Evolutionary conservation across 2,113 vertebrate genomes (phyloP), one percentile per base, ranked within the genome.

Genomic region (Melanotaenia duboulayi): DNA sequence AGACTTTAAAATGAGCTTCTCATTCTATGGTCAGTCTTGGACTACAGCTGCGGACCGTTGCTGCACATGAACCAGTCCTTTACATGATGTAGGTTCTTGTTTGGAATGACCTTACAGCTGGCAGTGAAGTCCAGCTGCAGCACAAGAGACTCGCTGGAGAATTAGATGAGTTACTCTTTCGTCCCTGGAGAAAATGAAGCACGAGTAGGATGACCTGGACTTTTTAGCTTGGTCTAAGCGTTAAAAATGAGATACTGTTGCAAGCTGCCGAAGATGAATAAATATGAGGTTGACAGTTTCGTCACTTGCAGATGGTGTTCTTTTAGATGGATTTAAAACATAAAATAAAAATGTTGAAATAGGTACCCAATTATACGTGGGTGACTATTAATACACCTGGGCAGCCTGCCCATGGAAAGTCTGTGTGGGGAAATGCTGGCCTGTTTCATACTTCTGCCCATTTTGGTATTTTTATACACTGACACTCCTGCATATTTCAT

Each of bases 401-500:
- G 40, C 14, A 16, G 40, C 40, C 40, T 42, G 40, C 14, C 12
- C 12, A 14, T 16, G 17, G n/a, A 19, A 48, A n/a, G 17, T 48
- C 4, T 48, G 44, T 17, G 10, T 22, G 56, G 32, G 9, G 23
- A 12, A 20, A n/a, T 2, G 28, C 32, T 59, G 32, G 24, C 39
- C 25, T 63, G 14, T 37, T 23, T 65, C 12, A 12, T 37, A 24
- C 61, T 23, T 24, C 44, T 73, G 14, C 16, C 16, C 37, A 17
- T 1, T 4, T 68, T 67, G 39, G 14, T 46, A 58, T 55, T 37
- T 66, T 0, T 11, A 9, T 35, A 69, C 39, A 55, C 9, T n/a
- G 32, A 39, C 56, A 49, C 13, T 37, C 28, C 56, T 49, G 55
- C 7, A 1, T 48, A 42, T 59, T 50, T 28, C 44, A 51, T 78